These are phyloP conservation scores for Pseudorhombus dupliciocellatus DNA, from an alignment of 2,113 vertebrate genomes.

Conservation along the genomic window DNA sequence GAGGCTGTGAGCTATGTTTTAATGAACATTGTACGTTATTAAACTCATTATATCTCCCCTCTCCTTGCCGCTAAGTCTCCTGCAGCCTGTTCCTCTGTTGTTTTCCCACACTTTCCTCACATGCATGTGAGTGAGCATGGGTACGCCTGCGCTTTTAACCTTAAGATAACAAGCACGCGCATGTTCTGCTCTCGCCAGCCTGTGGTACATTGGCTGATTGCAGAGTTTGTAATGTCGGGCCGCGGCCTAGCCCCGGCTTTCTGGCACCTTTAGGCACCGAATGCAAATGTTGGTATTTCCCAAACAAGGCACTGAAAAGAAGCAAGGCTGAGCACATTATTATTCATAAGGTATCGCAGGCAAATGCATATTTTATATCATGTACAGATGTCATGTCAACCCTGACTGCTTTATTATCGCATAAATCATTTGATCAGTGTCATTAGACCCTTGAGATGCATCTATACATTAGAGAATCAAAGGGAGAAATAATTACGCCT, in stretches of 20 bases:
- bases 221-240: constrained; percentile 26
- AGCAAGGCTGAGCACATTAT: constrained; percentile 24
- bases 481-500: constrained; percentile 55
- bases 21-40: constrained; percentile 76
- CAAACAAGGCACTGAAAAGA: constrained; percentile 26
- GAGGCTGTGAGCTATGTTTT: constrained; percentile 72
- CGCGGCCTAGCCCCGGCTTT: constrained; percentile 20
- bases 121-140: constrained; percentile 26
- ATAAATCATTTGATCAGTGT: constrained; percentile 46
- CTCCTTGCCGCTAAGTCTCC: constrained; percentile 58
- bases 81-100: constrained; percentile 27
- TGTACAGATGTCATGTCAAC: constrained; percentile 43
- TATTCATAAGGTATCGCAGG: constrained; percentile 44
- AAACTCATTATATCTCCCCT: constrained; percentile 72
- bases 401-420: constrained; percentile 49
- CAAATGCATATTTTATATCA: constrained; percentile 55
- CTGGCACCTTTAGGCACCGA: constrained; percentile 39
- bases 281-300: constrained; percentile 68
- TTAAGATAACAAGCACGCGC: constrained; percentile 42
- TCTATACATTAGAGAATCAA: constrained; percentile 43
- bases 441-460: constrained; percentile 47
- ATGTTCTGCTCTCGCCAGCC: constrained; percentile 18
- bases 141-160: constrained; percentile 9
- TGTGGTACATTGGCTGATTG: constrained; percentile 26
- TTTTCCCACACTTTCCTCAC: constrained; percentile 23